These are phyloP conservation scores for Sterrhoptilus dennistouni DNA, from an alignment of 2,113 vertebrate genomes.

Conservation along the genomic window DNA sequence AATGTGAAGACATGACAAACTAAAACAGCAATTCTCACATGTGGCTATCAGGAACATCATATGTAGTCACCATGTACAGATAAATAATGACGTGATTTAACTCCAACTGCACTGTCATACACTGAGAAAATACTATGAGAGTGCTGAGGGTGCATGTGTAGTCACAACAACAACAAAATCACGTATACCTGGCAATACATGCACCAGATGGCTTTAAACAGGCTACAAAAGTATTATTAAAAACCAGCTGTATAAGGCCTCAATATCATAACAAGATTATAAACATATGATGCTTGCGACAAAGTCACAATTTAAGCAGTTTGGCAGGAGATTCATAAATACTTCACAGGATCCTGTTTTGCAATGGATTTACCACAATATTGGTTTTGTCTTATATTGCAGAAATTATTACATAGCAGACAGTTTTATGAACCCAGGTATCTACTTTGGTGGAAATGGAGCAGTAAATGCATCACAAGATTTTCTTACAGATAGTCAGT, in stretches of 20 bases:
- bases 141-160: not conserved
- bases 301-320: not conserved
- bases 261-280: not conserved
- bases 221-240: not conserved
- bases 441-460: not conserved
- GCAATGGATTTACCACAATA: not conserved
- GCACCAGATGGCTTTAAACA: constrained; percentile 10
- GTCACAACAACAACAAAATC: not conserved
- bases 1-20: not conserved
- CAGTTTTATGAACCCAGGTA: not conserved
- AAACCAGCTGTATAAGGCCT: not conserved
- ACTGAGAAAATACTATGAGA: not conserved
- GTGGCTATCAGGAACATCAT: not conserved
- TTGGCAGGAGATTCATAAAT: not conserved
- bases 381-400: not conserved
- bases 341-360: constrained; percentile 1
- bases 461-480: not conserved
- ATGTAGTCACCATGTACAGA: not conserved
- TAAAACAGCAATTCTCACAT: not conserved
- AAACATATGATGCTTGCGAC: not conserved
- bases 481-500: not conserved
- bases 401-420: not conserved
- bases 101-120: not conserved
- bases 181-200: not conserved
- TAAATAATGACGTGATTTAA: not conserved